Evolutionary conservation across 2,797 vertebrate genomes (phyloP), one percentile per base, ranked within the genome.

Genomic region (Zalophus californianus): DNA sequence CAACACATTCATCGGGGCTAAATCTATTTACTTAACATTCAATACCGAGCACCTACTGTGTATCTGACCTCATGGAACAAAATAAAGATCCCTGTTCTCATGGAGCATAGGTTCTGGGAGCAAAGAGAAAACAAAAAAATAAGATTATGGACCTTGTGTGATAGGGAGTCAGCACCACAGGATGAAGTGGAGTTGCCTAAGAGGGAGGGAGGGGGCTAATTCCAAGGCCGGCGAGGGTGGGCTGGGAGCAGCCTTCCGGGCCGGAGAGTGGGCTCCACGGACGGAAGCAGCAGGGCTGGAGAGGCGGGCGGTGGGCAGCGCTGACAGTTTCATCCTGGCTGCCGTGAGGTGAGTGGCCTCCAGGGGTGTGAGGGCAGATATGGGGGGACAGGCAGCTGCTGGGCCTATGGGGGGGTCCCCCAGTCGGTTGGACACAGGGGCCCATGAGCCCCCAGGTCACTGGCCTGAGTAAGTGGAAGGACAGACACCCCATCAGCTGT

Each of bases 141-240:
- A 52, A 83, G 11, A 38, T 12, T 3, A 25, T 14, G 18, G 58
- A 21, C 35, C 62, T 48, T 41, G 50, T 32, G 87, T 66, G 73
- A 66, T 16, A n/a, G 58, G 72, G 15, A 75, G 72, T 48, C 72
- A 29, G 41, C 44, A 44, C 25, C 3, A 12, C 18, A 21, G 41
- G 10, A 27, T 77, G 21, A 9, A 15, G 54, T 23, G 14, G 25
- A 27, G 35, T 18, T 25, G 20, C 18, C 52, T 41, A 7, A 54
- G 23, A 29, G 5, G 3, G 44, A 8, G 8, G 2, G 58, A 5
- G 16, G 52, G 3, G 14, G 2, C n/a, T 32, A 2, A 11, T 29
- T 4, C 9, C 25, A 14, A 15, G 23, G 38, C 70, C 1, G 4
- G 72, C 4, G 8, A 75, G 44, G 72, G 15, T 4, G 7, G 23